A percentile compares a stretch with the other conserved stretches of the same genome.
Evolutionary conservation across 2,797 vertebrate genomes (phyloP).

Genomic region (Siniperca obscura): DNA sequence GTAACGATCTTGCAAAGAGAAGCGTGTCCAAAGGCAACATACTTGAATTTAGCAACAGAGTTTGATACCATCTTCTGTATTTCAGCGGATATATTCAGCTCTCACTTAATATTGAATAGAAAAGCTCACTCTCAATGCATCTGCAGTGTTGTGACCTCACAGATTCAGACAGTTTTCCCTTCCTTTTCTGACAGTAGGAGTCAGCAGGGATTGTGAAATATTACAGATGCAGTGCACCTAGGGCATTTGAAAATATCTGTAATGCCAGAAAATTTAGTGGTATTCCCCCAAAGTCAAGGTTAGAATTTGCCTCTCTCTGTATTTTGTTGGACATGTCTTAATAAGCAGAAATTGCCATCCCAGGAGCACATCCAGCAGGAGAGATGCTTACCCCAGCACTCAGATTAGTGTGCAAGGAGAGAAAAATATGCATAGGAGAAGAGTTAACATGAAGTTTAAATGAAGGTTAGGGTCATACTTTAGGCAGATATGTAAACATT

Average conservation of each 20-base stretch:
- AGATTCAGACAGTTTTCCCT: not conserved
- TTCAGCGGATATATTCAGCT: slow-evolving; percentile 20
- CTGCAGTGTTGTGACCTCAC: slow-evolving; percentile 8
- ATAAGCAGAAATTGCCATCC: slow-evolving; percentile 70
- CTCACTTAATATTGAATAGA: slow-evolving; percentile 11
- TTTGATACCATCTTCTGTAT: slow-evolving; percentile 4
- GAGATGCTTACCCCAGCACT: slow-evolving; percentile 57
- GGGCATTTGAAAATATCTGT: slow-evolving; percentile 35
- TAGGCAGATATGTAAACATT: slow-evolving; percentile 18
- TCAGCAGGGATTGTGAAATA: slow-evolving; percentile 18
- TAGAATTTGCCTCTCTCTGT: slow-evolving; percentile 52
- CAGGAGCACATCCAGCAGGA: slow-evolving; percentile 54
- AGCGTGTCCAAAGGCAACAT: slow-evolving; percentile 22
- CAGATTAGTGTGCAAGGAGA: slow-evolving; percentile 9
- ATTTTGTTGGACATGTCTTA: slow-evolving; percentile 65
- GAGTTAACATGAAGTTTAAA: slow-evolving; percentile 42
- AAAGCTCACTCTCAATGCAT: not conserved
- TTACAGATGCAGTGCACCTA: slow-evolving; percentile 10
- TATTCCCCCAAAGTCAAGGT: slow-evolving; percentile 43
- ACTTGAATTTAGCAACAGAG: slow-evolving; percentile 26
- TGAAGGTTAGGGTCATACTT: slow-evolving; percentile 25
- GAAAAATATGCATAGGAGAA: slow-evolving; percentile 17
- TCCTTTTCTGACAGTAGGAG: not conserved
- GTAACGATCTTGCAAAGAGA: slow-evolving; percentile 8
- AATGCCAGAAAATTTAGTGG: slow-evolving; percentile 23